A percentile compares a stretch with the other conserved stretches of the same genome.
Conservation (phyloP, 2,888 invertebrate species). For the Drosophila lacicola region DNA sequence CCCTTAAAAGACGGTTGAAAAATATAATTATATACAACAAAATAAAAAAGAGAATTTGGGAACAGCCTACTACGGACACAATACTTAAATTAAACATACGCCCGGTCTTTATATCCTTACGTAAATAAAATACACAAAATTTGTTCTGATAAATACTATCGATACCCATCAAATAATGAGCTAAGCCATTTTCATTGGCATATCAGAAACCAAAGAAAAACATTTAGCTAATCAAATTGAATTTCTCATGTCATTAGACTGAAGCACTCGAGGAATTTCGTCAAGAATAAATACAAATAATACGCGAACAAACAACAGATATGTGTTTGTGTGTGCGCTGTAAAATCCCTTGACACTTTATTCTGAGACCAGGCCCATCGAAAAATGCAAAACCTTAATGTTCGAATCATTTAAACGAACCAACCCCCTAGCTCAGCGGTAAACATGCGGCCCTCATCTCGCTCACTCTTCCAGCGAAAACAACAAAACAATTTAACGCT, state of each 20-base stretch:
- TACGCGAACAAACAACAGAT: slow-evolving; percentile 6
- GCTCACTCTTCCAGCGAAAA: slow-evolving; percentile 29
- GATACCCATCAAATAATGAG: not conserved
- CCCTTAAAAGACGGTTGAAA: too few relatives aligned
- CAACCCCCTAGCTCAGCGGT: slow-evolving; percentile 15
- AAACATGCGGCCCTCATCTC: slow-evolving; percentile 15
- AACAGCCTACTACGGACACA: too few relatives aligned
- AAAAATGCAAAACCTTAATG: slow-evolving; percentile 50
- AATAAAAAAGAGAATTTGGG: too few relatives aligned
- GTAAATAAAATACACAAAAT: not conserved
- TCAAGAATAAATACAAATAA: slow-evolving; percentile 4
- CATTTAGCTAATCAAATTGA: slow-evolving; percentile 14
- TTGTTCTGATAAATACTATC: not conserved
- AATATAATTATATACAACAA: too few relatives aligned
- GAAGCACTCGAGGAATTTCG: slow-evolving; percentile 1
- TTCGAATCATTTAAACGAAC: slow-evolving; percentile 50
- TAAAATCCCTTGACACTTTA: slow-evolving; percentile 50
- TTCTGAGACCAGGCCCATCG: slow-evolving; percentile 24
- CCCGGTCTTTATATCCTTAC: not conserved
- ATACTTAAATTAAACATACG: too few relatives aligned
- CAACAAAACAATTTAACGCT: slow-evolving; percentile 79
- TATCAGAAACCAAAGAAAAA: not conserved
- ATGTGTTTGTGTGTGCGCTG: not conserved
- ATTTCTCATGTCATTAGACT: slow-evolving; percentile 21
- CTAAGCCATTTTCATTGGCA: not conserved